A percentile compares a stretch with the other conserved stretches of the same genome.
phyloP scores from a whole-genome alignment of 2,888 invertebrate species.

The Tolmerus cingulatus region DNA sequence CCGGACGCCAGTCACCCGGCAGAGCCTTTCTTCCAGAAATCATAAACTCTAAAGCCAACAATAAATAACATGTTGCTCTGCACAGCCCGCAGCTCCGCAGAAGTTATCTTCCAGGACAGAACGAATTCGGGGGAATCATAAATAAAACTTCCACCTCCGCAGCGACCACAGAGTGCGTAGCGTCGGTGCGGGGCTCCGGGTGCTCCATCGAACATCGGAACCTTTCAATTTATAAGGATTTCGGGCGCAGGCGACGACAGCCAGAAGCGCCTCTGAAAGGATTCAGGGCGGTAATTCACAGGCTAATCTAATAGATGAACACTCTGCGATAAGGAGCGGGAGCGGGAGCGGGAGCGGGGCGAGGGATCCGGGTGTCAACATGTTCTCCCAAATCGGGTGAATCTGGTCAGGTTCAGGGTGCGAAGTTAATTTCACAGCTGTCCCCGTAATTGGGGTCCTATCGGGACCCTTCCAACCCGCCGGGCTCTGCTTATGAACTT shows the following conservation, averaged over 20 bases:
- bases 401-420: not conserved
- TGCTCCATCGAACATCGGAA: not conserved
- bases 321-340: not conserved
- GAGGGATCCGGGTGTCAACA: not conserved
- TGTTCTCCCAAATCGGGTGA: not conserved
- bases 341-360: too few species aligned
- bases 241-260: not conserved
- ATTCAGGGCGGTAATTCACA: constrained; percentile 26
- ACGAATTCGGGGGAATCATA: constrained; percentile 1
- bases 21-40: constrained; percentile 8
- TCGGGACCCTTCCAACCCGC: not conserved
- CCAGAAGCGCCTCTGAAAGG: not conserved
- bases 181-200: not conserved
- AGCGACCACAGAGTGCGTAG: constrained; percentile 16
- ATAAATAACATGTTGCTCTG: constrained; percentile 35
- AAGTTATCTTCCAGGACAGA: not conserved
- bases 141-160: constrained; percentile 17
- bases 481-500: not conserved
- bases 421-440: not conserved
- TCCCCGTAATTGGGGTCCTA: not conserved
- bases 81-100: not conserved
- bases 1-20: not conserved
- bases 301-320: constrained; percentile 30
- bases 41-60: constrained; percentile 24
- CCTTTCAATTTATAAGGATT: constrained; percentile 39